Percentiles rank a stretch among this genome's conserved stretches.
phyloP scores from a whole-genome alignment of 35 echinoderm and acorn worm species.

The Strongylocentrotus purpuratus region DNA sequence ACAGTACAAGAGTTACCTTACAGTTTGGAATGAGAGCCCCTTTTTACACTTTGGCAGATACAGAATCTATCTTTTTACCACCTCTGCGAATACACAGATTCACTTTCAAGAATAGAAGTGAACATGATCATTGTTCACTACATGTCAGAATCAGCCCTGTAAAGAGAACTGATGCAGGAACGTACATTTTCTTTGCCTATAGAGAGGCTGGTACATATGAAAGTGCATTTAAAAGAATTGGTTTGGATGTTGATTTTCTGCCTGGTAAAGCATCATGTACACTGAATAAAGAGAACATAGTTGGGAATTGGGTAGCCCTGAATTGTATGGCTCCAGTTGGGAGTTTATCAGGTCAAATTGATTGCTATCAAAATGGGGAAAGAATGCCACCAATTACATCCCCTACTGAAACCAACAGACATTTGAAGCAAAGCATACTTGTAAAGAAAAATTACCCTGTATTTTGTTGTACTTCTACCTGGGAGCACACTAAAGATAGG shows the following conservation, averaged over 20 bases:
- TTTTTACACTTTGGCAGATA: neutral
- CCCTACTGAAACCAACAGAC: no score
- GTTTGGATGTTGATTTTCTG: neutral
- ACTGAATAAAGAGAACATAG: neutral
- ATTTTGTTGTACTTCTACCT: no score
- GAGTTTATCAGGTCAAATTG: neutral
- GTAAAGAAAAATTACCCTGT: no score
- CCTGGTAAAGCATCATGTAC: neutral
- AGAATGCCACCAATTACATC: no score
- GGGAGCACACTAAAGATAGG: no score
- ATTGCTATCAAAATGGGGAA: no score
- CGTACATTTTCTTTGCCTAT: neutral
- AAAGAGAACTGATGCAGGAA: neutral
- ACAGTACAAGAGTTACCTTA: no score
- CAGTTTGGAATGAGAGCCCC: neutral
- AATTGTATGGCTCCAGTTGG: neutral
- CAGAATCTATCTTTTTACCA: neutral
- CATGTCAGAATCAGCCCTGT: neutral
- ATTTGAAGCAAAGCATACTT: no score
- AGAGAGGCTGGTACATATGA: neutral
- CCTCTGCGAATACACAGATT: neutral
- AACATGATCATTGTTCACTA: neutral
- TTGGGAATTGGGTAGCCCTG: neutral
- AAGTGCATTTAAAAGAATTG: neutral
- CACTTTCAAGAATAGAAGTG: neutral